Percentiles rank a stretch among this genome's conserved stretches.
phyloP scores from a whole-genome alignment of 2,113 vertebrate species.

The Aspidoscelis tigris region DNA sequence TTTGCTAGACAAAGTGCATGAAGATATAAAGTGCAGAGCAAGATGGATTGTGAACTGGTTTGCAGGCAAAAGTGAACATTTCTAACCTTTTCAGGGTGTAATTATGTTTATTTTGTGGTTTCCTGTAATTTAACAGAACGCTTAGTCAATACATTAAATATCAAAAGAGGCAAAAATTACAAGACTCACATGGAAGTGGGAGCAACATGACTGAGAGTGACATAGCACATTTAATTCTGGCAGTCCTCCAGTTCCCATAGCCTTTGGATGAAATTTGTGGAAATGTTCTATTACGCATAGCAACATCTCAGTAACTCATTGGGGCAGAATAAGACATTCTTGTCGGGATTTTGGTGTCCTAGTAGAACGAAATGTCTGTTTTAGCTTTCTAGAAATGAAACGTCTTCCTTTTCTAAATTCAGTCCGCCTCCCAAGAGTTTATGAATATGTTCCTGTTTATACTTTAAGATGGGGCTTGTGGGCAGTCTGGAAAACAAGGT shows the following conservation, averaged over 20 bases:
- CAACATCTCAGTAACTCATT: conserved; percentile 55
- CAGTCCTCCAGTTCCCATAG: conserved; percentile 64
- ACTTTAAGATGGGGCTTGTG: conserved; percentile 41
- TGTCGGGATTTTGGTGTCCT: conserved; percentile 49
- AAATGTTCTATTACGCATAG: conserved; percentile 57
- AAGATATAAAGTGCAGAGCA: conserved; percentile 4
- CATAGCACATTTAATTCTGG: conserved; percentile 66
- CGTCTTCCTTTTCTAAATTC: conserved; percentile 45
- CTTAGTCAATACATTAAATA: conserved; percentile 41
- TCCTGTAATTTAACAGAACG: conserved; percentile 66
- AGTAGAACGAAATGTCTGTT: conserved; percentile 56
- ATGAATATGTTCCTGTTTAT: conserved; percentile 55
- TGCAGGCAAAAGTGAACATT: neutral
- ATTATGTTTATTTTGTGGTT: conserved; percentile 57
- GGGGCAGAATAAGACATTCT: conserved; percentile 46
- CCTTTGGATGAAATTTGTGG: conserved; percentile 58
- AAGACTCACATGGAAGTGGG: conserved; percentile 48
- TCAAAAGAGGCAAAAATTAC: conserved; percentile 67
- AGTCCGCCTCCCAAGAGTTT: conserved; percentile 34
- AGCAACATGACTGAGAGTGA: conserved; percentile 59
- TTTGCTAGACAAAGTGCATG: neutral
- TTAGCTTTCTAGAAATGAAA: conserved; percentile 61
- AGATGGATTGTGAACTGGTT: neutral
- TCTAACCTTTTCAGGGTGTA: conserved; percentile 43
- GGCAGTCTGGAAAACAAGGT: neutral